Conservation (phyloP, 2,113 vertebrate species). For the Elanus axillaris region DNA sequence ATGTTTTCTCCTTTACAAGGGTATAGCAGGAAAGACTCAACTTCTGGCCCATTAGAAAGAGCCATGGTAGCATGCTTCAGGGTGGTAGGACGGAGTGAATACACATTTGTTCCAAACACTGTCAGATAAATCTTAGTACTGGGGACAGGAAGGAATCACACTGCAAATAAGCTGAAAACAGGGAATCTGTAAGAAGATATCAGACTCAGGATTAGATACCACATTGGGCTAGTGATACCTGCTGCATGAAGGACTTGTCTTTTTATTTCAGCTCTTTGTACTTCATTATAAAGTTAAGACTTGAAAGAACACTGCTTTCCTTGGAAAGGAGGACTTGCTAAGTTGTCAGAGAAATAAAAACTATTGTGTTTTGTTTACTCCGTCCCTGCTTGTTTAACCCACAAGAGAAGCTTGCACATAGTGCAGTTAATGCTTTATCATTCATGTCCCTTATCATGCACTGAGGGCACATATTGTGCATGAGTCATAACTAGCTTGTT, state of each 20-base stretch:
- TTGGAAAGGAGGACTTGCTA: neutral
- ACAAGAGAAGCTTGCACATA: neutral
- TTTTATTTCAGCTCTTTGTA: neutral
- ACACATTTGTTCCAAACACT: neutral
- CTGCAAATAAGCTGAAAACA: neutral
- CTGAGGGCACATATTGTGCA: neutral
- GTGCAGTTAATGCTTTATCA: constrained; percentile 43
- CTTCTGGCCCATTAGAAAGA: neutral
- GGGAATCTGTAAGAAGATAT: neutral
- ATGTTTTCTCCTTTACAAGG: neutral
- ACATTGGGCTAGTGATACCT: neutral
- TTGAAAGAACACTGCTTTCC: neutral
- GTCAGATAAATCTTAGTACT: neutral
- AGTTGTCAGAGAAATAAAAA: neutral
- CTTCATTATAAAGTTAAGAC: neutral
- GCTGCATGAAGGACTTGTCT: neutral
- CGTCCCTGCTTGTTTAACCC: neutral
- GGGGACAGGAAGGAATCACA: neutral
- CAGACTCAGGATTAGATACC: neutral
- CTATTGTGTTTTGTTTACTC: neutral
- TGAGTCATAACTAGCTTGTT: constrained; percentile 71
- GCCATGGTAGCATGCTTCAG: neutral
- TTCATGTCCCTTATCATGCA: neutral
- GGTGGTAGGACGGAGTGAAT: neutral
- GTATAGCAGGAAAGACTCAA: neutral